Evolutionary conservation across 2,888 invertebrate genomes (phyloP).

Genomic region (Pseudoips prasinana): DNA sequence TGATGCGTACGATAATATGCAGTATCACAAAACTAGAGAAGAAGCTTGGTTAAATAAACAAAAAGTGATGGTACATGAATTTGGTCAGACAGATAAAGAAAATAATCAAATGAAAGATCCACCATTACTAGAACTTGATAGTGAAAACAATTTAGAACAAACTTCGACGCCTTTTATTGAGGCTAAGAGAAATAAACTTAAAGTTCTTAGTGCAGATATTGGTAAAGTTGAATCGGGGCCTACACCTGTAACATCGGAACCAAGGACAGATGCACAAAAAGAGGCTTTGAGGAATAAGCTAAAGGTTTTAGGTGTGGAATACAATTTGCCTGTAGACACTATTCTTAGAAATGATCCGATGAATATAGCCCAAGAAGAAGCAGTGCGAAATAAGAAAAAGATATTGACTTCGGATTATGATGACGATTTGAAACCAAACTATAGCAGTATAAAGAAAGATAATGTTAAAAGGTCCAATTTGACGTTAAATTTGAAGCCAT

Average conservation of each 20-base stretch:
- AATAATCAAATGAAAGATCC: constrained; percentile 47
- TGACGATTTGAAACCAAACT: constrained; percentile 7
- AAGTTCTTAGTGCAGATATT: constrained; percentile 59
- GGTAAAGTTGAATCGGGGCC: constrained; percentile 28
- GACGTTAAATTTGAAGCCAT: constrained; percentile 69
- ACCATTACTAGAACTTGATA: constrained; percentile 42
- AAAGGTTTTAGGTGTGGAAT: constrained; percentile 83
- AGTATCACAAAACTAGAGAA: constrained; percentile 61
- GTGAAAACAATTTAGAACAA: constrained; percentile 55
- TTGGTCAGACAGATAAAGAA: constrained; percentile 58
- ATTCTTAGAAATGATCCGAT: constrained; percentile 45
- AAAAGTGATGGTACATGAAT: constrained; percentile 77
- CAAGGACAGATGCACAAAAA: constrained; percentile 74
- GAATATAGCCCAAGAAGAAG: constrained; percentile 67
- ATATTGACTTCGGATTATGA: constrained; percentile 47
- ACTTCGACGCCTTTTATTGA: constrained; percentile 47
- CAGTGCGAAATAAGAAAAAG: constrained; percentile 56
- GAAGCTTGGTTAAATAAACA: constrained; percentile 72
- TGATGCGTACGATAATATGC: constrained; percentile 47
- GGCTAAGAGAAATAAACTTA: constrained; percentile 62
- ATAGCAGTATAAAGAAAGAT: constrained; percentile 35
- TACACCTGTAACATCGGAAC: constrained; percentile 29
- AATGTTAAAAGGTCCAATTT: constrained; percentile 50
- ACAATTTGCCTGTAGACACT: constrained; percentile 61
- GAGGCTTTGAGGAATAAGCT: constrained; percentile 83